phyloP scores from a whole-genome alignment of 2,113 vertebrate species.

The Thryonomys swinderianus region DNA sequence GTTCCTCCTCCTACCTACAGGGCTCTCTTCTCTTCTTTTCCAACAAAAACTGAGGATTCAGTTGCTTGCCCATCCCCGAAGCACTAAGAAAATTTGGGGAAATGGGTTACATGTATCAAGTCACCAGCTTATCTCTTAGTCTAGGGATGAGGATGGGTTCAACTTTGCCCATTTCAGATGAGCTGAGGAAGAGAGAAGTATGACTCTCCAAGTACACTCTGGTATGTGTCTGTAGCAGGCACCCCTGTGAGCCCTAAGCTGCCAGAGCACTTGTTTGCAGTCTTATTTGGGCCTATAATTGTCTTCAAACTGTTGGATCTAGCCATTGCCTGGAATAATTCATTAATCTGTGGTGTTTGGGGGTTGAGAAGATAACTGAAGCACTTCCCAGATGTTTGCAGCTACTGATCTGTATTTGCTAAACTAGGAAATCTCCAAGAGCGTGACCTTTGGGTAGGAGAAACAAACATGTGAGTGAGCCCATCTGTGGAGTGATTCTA shows the following conservation, averaged over 20 bases:
- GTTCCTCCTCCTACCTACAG: not conserved
- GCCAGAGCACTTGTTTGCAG: not conserved
- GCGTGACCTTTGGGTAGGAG: not conserved
- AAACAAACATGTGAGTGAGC: not conserved
- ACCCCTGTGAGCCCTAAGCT: not conserved
- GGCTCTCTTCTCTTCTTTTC: not conserved
- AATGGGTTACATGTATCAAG: not conserved
- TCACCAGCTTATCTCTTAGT: not conserved
- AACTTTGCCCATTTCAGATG: not conserved
- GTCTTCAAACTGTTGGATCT: not conserved
- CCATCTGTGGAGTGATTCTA: not conserved
- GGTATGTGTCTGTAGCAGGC: not conserved
- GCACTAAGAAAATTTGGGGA: not conserved
- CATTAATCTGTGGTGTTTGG: not conserved
- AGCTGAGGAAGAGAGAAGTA: not conserved
- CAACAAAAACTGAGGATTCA: not conserved
- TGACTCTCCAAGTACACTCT: not conserved
- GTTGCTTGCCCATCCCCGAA: not conserved
- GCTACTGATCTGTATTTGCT: not conserved
- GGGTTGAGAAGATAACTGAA: not conserved
- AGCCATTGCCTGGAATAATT: not conserved
- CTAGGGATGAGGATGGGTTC: not conserved
- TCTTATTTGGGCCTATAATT: not conserved
- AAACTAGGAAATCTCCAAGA: not conserved
- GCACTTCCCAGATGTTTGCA: not conserved